Conservation (phyloP, 2,797 vertebrate genomes). For the Nasua narica region DNA sequence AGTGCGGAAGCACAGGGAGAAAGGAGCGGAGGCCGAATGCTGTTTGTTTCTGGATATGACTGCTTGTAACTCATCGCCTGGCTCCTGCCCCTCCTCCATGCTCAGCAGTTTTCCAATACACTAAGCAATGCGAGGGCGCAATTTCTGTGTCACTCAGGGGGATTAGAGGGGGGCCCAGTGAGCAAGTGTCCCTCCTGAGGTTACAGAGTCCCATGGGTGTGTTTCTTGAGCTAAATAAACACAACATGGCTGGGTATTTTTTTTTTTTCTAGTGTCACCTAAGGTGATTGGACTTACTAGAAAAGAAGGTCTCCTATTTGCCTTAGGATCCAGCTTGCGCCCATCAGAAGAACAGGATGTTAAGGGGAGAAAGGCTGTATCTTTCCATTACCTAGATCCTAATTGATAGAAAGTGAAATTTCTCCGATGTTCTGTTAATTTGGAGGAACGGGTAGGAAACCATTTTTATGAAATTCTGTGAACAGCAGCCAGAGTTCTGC, state of each 20-base stretch:
- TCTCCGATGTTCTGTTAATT: constrained; percentile 53
- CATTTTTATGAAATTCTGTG: constrained; percentile 61
- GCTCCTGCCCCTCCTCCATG: not conserved
- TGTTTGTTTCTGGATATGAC: not conserved
- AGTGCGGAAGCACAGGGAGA: not conserved
- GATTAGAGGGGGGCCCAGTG: not conserved
- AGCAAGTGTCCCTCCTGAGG: not conserved
- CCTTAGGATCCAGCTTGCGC: constrained; percentile 47
- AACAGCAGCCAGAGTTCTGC: not conserved
- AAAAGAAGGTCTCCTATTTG: constrained; percentile 4
- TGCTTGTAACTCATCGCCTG: not conserved
- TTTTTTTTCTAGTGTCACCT: not conserved
- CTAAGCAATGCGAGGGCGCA: not conserved
- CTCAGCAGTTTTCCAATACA: not conserved
- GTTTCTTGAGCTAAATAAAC: constrained; percentile 21
- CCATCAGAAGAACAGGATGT: constrained; percentile 24
- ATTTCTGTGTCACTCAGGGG: not conserved
- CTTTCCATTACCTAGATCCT: constrained; percentile 51
- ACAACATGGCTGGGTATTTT: not conserved
- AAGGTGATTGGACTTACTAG: not conserved
- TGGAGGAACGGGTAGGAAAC: constrained; percentile 61
- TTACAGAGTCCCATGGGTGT: not conserved
- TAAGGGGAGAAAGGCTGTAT: not conserved
- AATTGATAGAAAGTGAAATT: constrained; percentile 60
- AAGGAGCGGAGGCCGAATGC: not conserved